phyloP scores from a whole-genome alignment of 2,113 vertebrate species.

The Amphiprion ocellaris region DNA sequence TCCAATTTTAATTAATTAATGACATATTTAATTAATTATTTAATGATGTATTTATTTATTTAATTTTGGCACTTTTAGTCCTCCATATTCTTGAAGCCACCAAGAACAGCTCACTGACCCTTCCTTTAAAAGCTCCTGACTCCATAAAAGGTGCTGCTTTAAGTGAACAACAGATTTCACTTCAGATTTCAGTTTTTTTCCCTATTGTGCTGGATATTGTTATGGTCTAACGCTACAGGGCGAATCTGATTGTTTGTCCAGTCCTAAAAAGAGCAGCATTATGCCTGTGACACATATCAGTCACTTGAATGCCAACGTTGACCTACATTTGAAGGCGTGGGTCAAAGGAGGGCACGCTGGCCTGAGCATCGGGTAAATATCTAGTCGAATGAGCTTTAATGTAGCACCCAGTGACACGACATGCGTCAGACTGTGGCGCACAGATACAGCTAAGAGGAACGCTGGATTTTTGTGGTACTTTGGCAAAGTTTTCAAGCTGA shows the following conservation, averaged over 20 bases:
- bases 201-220: constrained; percentile 39
- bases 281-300: constrained; percentile 60
- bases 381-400: constrained; percentile 46
- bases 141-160: constrained; percentile 9
- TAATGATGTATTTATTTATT: no score
- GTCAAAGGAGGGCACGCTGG: constrained; percentile 55
- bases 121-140: constrained; percentile 21
- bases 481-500: constrained; percentile 2
- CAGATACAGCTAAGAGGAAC: constrained; percentile 20
- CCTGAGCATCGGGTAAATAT: constrained; percentile 53
- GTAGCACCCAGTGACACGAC: constrained; percentile 21
- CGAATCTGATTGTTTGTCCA: constrained; percentile 31
- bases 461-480: background rate
- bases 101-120: constrained; percentile 37
- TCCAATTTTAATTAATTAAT: no score
- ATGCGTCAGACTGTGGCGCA: constrained; percentile 19
- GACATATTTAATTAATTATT: no score
- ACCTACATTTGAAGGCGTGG: constrained; percentile 72
- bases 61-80: no score
- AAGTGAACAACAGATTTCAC: constrained; percentile 55
- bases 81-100: constrained; percentile 12
- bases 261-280: constrained; percentile 67
- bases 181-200: constrained; percentile 7
- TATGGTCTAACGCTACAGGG: constrained; percentile 30
- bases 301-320: constrained; percentile 70